Evolutionary conservation across 2,113 vertebrate genomes (phyloP).

Genomic region (Cathartes aura): DNA sequence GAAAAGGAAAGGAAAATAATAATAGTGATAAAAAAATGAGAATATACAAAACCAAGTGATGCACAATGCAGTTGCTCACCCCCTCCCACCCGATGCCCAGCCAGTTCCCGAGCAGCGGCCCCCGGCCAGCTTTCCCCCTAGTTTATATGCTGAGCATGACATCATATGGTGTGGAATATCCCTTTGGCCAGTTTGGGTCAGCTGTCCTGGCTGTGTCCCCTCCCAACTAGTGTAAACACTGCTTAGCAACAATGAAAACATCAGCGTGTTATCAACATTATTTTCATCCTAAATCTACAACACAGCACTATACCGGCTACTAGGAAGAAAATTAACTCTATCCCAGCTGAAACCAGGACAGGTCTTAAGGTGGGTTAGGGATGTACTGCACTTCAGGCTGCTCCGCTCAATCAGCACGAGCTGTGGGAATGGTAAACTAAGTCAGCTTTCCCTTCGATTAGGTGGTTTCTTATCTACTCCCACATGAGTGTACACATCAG

Average conservation of each 20-base stretch:
- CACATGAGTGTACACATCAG: accelerated
- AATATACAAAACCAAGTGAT: neutral
- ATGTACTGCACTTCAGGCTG: neutral
- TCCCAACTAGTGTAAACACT: neutral
- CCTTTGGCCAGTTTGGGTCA: neutral
- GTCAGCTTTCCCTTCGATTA: neutral
- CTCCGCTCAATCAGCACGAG: accelerated
- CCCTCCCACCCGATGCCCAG: neutral
- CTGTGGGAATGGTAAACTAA: neutral
- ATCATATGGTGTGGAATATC: neutral
- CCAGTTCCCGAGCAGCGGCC: too few species aligned
- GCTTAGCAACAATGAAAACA: neutral
- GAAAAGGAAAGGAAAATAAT: neutral
- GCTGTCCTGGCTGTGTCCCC: neutral
- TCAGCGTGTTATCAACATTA: too few species aligned
- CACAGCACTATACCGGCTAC: too few species aligned
- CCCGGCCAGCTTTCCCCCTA: neutral
- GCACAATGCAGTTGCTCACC: neutral
- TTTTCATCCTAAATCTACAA: neutral
- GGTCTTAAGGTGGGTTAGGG: neutral
- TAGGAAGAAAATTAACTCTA: neutral
- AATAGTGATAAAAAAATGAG: too few species aligned
- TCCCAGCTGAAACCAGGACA: neutral
- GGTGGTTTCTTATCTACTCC: neutral
- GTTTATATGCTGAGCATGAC: too few species aligned